phyloP scores from a whole-genome alignment of 2,113 vertebrate genomes.

The Paracanthobrama guichenoti region DNA sequence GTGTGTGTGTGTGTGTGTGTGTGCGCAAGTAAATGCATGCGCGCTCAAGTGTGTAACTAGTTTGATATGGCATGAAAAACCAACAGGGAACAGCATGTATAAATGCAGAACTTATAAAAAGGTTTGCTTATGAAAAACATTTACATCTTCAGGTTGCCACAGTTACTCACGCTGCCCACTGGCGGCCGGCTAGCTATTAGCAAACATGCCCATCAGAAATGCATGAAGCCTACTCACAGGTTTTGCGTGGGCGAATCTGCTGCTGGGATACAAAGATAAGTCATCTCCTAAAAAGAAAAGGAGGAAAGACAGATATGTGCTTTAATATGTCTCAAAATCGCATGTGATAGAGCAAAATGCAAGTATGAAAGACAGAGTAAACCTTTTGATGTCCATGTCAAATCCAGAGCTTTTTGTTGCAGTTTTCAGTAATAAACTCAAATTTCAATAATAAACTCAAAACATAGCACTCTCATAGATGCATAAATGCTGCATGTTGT shows the following conservation, averaged over 20 bases:
- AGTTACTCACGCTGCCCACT: constrained; percentile 40
- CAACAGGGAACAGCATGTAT: background rate
- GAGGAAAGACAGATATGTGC: background rate
- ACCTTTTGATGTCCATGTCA: background rate
- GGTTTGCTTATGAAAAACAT: background rate
- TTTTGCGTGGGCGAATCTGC: constrained; percentile 92
- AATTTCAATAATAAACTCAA: background rate
- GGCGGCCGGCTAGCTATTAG: constrained; percentile 12
- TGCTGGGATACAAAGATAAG: constrained; percentile 93
- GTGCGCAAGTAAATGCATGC: constrained; percentile 11
- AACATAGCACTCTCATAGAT: background rate
- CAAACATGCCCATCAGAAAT: background rate
- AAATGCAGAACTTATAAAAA: background rate
- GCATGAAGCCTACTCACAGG: constrained; percentile 81
- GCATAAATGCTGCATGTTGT: background rate
- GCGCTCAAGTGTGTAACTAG: background rate
- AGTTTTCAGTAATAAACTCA: background rate
- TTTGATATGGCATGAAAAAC: background rate
- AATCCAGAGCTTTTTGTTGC: background rate
- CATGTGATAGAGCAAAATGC: background rate
- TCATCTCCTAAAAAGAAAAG: constrained; percentile 84
- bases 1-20: constrained; percentile 3
- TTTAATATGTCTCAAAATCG: background rate
- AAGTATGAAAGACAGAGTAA: background rate
- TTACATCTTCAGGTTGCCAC: constrained; percentile 34